Evolutionary conservation across 2,113 vertebrate genomes (phyloP).

Genomic region (Sinocyclocheilus rhinocerous): DNA sequence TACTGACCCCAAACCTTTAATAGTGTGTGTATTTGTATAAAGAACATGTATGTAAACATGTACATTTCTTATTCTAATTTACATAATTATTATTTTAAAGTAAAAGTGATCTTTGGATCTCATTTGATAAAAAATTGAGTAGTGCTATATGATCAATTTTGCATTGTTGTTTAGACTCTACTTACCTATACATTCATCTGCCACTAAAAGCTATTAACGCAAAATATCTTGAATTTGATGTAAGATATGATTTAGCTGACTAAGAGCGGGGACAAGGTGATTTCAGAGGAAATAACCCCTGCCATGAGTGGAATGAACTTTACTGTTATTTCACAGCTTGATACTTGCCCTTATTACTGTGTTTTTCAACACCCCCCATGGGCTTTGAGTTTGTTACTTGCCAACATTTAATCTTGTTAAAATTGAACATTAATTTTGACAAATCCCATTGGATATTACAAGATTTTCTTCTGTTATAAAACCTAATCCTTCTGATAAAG

Average conservation of each 20-base stretch:
- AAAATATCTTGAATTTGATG: conserved; percentile 13
- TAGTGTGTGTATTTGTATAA: neutral
- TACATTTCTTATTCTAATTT: neutral
- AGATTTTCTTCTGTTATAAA: conserved; percentile 59
- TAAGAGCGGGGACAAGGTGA: conserved; percentile 29
- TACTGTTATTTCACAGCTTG: conserved; percentile 53
- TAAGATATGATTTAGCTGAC: conserved; percentile 24
- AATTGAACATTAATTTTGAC: conserved; percentile 51
- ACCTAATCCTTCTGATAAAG: conserved; percentile 62
- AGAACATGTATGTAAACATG: neutral
- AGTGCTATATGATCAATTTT: neutral
- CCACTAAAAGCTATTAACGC: neutral
- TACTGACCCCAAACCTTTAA: neutral
- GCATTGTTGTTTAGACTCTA: neutral
- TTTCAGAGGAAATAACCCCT: conserved; percentile 39
- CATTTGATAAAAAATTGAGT: neutral
- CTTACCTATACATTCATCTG: neutral
- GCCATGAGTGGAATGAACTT: conserved; percentile 58
- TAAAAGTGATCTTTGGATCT: neutral
- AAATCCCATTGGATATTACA: conserved; percentile 53
- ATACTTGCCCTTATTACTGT: conserved; percentile 45
- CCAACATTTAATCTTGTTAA: conserved; percentile 51
- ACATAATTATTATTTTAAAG: neutral
- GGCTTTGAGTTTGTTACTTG: conserved; percentile 34
- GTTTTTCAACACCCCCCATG: conserved; percentile 33